Base-by-base conservation (phyloP, 2,797 vertebrate genomes). In the Halcyon badia region DNA sequence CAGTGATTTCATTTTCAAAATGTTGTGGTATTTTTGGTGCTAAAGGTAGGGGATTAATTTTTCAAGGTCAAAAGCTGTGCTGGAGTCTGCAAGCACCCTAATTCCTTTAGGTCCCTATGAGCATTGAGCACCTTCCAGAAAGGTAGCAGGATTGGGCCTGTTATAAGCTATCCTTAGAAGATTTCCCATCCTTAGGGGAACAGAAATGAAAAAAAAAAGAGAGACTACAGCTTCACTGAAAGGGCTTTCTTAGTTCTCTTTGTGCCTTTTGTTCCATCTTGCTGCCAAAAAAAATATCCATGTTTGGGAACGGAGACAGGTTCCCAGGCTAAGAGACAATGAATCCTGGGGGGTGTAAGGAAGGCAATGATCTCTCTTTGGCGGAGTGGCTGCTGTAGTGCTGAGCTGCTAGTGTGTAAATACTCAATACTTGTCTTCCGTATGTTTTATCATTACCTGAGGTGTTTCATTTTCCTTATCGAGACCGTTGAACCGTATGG, bases 241-340 rank as follows among this genome's bases (percentile, higher is more conserved):
- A 97, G 88, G 87, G 83, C 90, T 96, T 97, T 96, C 95, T 97
- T 94, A 92, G 96, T 75, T 93, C 95, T 86, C 83, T 94, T 96
- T 97, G 97, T 98, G 96, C 91, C 91, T 97, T 97, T 97, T 97
- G 97, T 97, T 97, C 94, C 31, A 0, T 96, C 89, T 94, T 77
- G 90, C 71, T 98, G 97, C 97, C 97, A 98, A 97, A 89, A 97
- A 96, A 95, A 98, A 98, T 95, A 98, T 95, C 80, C 92, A 75
- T 94, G 88, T 96, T 97, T 97, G 96, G 94, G 95, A 98, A 97
- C 19, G 9, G 88, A 97, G 95, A 94, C 87, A 97, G 97, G 96
- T 97, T 98, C 96, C 97, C 96, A 98, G 95, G 93, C 95, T 94
- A 70, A 91, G 90, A 97, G 96, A 97, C 96, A 97, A 97, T 97